Conservation (phyloP, 2,113 vertebrate genomes). For the Anarrhichthys ocellatus region DNA sequence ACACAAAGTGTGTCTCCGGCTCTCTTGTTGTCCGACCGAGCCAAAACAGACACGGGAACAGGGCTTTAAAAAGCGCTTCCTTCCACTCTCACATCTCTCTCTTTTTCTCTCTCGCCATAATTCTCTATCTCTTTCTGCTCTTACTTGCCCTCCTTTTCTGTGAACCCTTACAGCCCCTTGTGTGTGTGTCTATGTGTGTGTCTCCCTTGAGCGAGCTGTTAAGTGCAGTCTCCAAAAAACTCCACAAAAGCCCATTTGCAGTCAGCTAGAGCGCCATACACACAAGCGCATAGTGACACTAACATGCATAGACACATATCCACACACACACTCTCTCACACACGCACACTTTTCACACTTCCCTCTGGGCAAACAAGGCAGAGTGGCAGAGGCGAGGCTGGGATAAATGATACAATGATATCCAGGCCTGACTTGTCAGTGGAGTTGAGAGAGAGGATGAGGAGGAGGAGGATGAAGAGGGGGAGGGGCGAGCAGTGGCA, state of each 20-base stretch:
- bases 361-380: slow-evolving; percentile 76
- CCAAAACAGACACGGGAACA: slow-evolving; percentile 64
- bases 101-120: slow-evolving; percentile 55
- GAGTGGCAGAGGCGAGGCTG: slow-evolving; percentile 76
- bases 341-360: slow-evolving; percentile 80
- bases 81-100: slow-evolving; percentile 63
- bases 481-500: slow-evolving; percentile 73
- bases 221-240: slow-evolving; percentile 84
- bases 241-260: slow-evolving; percentile 84
- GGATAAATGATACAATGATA: slow-evolving; percentile 89
- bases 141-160: slow-evolving; percentile 72
- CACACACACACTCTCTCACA: slow-evolving; percentile 65
- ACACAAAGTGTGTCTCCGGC: slow-evolving; percentile 67
- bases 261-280: slow-evolving; percentile 65
- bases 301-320: slow-evolving; percentile 62
- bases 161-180: slow-evolving; percentile 67
- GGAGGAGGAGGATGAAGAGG: slow-evolving; percentile 78
- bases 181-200: slow-evolving; percentile 38
- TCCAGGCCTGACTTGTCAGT: slow-evolving; percentile 86
- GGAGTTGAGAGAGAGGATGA: slow-evolving; percentile 75
- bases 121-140: slow-evolving; percentile 60
- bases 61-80: slow-evolving; percentile 72
- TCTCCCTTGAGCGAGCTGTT: slow-evolving; percentile 84
- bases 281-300: slow-evolving; percentile 63
- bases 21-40: slow-evolving; percentile 58